Evolutionary conservation across 2,888 invertebrate genomes (phyloP).

Genomic region (Sthenelais limicola): DNA sequence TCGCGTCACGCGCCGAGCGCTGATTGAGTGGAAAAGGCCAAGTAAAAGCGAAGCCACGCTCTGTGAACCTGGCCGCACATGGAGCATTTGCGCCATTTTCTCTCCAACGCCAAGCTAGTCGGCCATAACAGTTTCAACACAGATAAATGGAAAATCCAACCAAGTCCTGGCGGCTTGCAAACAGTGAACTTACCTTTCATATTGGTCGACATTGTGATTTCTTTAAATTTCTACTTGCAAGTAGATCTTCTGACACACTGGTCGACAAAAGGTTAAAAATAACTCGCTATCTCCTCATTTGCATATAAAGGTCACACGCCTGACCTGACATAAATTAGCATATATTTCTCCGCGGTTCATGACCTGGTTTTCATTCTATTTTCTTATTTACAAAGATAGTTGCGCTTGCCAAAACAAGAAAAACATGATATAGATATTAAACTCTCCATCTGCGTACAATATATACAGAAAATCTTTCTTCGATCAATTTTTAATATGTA

Average conservation of each 20-base stretch:
- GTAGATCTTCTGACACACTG: constrained; percentile 37
- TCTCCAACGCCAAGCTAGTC: no score
- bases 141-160: no score
- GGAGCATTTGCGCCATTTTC: constrained; percentile 36
- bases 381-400: no score
- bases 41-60: constrained; percentile 37
- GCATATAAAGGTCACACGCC: constrained; percentile 39
- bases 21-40: no score
- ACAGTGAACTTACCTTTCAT: constrained; percentile 28
- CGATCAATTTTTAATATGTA: no score
- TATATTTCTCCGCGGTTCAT: constrained; percentile 19
- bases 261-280: constrained; percentile 39
- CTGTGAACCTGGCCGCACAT: constrained; percentile 24
- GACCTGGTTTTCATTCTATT: constrained; percentile 17
- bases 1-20: no score
- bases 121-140: no score
- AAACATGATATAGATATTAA: no score
- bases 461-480: no score
- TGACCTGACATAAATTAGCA: constrained; percentile 39
- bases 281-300: constrained; percentile 26
- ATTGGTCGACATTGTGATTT: constrained; percentile 29
- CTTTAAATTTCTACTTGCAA: constrained; percentile 36
- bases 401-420: no score
- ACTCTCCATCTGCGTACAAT: no score
- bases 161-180: no score